These are phyloP conservation scores for Tinea semifulvella DNA, from an alignment of 2,888 invertebrate genomes.

Conservation along the genomic window DNA sequence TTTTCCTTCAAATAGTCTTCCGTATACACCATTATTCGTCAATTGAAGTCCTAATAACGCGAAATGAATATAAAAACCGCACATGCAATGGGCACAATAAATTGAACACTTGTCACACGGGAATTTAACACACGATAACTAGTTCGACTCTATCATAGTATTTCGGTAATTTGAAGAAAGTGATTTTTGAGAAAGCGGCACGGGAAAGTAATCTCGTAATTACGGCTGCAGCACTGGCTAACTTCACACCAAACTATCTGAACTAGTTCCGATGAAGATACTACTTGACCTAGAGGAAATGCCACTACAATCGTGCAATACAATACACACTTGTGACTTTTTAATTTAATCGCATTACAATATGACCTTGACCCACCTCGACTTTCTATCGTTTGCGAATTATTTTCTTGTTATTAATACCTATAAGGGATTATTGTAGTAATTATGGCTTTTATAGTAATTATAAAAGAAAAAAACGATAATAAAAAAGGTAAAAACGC, in stretches of 20 bases:
- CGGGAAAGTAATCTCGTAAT: constrained; percentile 43
- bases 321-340: not conserved
- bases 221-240: constrained; percentile 39
- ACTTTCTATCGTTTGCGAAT: constrained; percentile 5
- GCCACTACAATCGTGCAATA: not conserved
- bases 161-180: constrained; percentile 46
- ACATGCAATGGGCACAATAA: constrained; percentile 35
- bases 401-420: no score
- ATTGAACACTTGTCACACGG: constrained; percentile 28
- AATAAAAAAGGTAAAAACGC: no score
- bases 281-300: constrained; percentile 10
- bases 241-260: constrained; percentile 10
- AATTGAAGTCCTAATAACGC: constrained; percentile 38
- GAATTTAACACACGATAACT: constrained; percentile 30
- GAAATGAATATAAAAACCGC: constrained; percentile 23
- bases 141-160: constrained; percentile 29
- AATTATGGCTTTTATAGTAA: no score
- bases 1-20: constrained; percentile 73
- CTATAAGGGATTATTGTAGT: no score
- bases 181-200: constrained; percentile 46
- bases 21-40: constrained; percentile 69
- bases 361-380: constrained; percentile 20
- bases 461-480: no score
- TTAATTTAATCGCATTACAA: constrained; percentile 8
- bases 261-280: constrained; percentile 6